Evolutionary conservation across 2,113 vertebrate genomes (phyloP), one percentile per base, ranked within the genome.

Genomic region (Eolophus roseicapilla): DNA sequence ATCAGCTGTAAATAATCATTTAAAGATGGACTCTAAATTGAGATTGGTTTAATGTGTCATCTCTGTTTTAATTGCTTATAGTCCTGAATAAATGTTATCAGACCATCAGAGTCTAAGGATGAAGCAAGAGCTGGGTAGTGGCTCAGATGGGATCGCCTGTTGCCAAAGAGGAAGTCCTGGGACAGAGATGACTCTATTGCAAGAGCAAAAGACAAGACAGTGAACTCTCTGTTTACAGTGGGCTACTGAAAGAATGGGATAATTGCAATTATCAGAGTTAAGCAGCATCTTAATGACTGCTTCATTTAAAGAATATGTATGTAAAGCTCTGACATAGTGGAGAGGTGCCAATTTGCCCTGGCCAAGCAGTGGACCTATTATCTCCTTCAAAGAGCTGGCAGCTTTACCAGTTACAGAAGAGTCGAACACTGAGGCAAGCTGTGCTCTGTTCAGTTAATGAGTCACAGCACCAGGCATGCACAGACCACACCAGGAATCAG

Each of bases 201-300:
- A 59, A 25, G 52, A 94, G 95, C 84, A 80, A 31, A 96, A 96
- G 92, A 95, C 91, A 95, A 96, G 96, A 96, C 96, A 96, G 41
- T 96, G 97, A 97, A 95, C 96, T 97, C 88, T 96, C 73, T 92
- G 95, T 98, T 97, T 97, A 97, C 91, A 96, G 35, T 70, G 80
- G 93, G 71, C 70, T 91, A 84, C 97, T 25, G 49, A 95, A 97
- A 90, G 94, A 96, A 94, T 95, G 91, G 95, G 93, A 86, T 96
- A 96, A 97, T 95, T 97, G 95, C 96, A 97, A 88, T 96, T 97
- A 96, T 94, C 93, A 43, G 91, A 57, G 80, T 8, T 27, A 50
- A 93, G 78, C 79, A 37, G 77, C 49, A 1, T 68, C 87, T 93
- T 95, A 96, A 96, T 87, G 88, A 95, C 87, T 25, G 74, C 46